Percentiles rank a stretch among this genome's conserved stretches.
phyloP scores from a whole-genome alignment of 1,140 invertebrate species.

The Teleogryllus occipitalis region DNA sequence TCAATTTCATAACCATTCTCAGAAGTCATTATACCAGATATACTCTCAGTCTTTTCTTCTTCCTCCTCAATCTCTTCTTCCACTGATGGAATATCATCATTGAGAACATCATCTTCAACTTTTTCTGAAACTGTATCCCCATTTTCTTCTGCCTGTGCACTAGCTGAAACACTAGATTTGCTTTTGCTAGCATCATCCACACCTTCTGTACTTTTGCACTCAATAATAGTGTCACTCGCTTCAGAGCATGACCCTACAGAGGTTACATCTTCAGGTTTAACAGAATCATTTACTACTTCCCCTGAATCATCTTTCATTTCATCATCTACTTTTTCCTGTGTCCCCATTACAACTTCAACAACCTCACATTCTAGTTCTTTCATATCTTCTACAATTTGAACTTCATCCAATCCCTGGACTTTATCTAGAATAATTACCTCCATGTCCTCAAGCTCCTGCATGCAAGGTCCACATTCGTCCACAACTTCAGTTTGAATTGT shows the following conservation, averaged over 20 bases:
- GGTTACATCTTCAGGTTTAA: too few relatives aligned
- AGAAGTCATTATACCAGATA: too few relatives aligned
- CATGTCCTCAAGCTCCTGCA: neutral
- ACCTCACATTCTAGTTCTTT: neutral
- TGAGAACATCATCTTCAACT: too few relatives aligned
- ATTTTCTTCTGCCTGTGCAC: too few relatives aligned
- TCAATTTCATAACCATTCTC: neutral
- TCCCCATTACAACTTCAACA: slow-evolving; percentile 19
- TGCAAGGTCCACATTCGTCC: neutral
- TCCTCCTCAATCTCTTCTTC: neutral
- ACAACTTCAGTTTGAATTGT: neutral
- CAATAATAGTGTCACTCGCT: neutral
- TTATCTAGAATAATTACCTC: neutral
- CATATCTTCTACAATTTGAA: neutral
- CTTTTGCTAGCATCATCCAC: too few relatives aligned
- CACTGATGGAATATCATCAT: neutral
- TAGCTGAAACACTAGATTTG: too few relatives aligned
- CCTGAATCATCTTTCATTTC: slow-evolving; percentile 22
- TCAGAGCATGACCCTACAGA: neutral
- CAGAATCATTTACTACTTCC: neutral
- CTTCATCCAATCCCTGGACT: neutral
- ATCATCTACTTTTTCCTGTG: slow-evolving; percentile 22
- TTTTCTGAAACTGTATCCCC: too few relatives aligned
- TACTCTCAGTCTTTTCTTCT: too few relatives aligned
- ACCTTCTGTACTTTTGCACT: too few relatives aligned